phyloP scores from a whole-genome alignment of 2,888 invertebrate species.

The Gymnosoma rotundatum region DNA sequence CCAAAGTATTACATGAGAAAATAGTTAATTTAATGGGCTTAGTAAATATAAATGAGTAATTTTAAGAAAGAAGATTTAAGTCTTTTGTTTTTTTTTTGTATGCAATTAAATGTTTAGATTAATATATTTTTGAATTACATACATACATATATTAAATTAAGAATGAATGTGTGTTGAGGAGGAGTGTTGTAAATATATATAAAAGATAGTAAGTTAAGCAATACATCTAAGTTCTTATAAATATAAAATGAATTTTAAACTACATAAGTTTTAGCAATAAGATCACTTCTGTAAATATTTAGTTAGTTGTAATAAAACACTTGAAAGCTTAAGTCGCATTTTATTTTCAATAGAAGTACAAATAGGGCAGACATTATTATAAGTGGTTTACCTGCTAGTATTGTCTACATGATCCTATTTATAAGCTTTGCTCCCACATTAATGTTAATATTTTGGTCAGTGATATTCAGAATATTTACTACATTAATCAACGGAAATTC shows the following conservation, averaged over 20 bases:
- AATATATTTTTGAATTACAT: neutral
- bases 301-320: neutral
- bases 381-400: too few species aligned
- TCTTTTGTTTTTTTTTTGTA: neutral
- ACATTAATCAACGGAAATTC: too few species aligned
- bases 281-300: too few species aligned
- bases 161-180: neutral
- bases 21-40: slow-evolving; percentile 35
- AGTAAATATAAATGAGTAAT: slow-evolving; percentile 4
- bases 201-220: neutral
- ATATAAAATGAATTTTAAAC: neutral
- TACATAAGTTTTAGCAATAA: too few species aligned
- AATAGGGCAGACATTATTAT: too few species aligned
- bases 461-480: too few species aligned
- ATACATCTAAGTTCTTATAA: neutral
- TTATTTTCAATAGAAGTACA: slow-evolving; percentile 35
- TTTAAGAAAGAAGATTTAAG: neutral
- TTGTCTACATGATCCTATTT: too few species aligned
- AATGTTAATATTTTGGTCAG: too few species aligned
- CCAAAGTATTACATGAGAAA: slow-evolving; percentile 36
- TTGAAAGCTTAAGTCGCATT: neutral
- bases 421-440: too few species aligned
- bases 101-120: neutral
- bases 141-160: neutral
- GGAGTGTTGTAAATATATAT: neutral